Conservation (phyloP, 2,888 invertebrate species). For the Dasypogon diadema region DNA sequence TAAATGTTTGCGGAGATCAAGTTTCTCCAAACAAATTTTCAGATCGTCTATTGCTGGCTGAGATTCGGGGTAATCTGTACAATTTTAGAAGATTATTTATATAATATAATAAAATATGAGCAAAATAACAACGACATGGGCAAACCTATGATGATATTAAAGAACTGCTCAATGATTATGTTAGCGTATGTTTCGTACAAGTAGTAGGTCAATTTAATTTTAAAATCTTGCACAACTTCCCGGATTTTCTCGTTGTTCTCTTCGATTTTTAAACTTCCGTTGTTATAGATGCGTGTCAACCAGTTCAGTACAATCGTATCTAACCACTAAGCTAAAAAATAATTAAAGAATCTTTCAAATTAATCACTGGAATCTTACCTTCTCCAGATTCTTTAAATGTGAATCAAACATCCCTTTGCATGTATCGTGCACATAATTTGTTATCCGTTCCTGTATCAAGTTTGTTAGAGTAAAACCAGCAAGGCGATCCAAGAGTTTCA, state of each 20-base stretch:
- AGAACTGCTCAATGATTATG: conserved; percentile 90
- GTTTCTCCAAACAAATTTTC: conserved; percentile 85
- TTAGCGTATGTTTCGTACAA: conserved; percentile 91
- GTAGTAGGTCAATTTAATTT: conserved; percentile 83
- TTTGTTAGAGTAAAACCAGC: conserved; percentile 87
- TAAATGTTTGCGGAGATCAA: conserved; percentile 83
- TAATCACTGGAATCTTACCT: conserved; percentile 68
- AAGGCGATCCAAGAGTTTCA: conserved; percentile 84
- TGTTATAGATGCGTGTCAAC: conserved; percentile 85
- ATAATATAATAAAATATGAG: too few relatives aligned
- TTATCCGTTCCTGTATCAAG: conserved; percentile 86
- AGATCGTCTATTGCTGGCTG: conserved; percentile 93
- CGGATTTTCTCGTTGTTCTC: conserved; percentile 71
- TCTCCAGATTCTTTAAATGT: conserved; percentile 81
- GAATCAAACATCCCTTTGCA: conserved; percentile 91
- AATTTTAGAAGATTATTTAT: neutral
- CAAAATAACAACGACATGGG: too few relatives aligned
- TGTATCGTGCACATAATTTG: conserved; percentile 83
- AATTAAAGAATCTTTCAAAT: neutral
- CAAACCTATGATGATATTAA: conserved; percentile 91
- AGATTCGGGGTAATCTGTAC: conserved; percentile 91
- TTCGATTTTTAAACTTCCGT: conserved; percentile 73
- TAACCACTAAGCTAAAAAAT: conserved; percentile 78
- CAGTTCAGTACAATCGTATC: conserved; percentile 87
- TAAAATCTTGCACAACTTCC: conserved; percentile 75